phyloP scores from a whole-genome alignment of 2,888 invertebrate genomes.

The Pardosa pseudoannulata region DNA sequence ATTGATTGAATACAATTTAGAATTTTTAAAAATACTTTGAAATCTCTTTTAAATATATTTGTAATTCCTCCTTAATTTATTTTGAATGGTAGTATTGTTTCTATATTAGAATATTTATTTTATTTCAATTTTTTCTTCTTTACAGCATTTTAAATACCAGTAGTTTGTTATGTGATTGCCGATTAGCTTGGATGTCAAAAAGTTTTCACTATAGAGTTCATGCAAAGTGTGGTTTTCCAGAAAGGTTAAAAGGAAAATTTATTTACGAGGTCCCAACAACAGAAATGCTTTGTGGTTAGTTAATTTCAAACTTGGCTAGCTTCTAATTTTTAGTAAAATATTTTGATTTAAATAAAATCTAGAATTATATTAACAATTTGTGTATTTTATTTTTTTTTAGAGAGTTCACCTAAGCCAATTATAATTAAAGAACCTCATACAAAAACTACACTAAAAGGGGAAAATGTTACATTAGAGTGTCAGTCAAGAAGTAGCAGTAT shows the following conservation, averaged over 20 bases:
- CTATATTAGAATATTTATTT: conserved; percentile 5
- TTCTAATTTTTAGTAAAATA: not conserved
- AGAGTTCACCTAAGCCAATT: conserved; percentile 90
- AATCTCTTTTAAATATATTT: too few species aligned
- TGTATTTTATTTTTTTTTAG: conserved; percentile 79
- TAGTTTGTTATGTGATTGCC: conserved; percentile 91
- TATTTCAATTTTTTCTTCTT: not conserved
- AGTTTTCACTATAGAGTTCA: conserved; percentile 81
- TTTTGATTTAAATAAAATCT: too few species aligned
- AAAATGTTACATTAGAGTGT: conserved; percentile 88
- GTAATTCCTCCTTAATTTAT: too few species aligned
- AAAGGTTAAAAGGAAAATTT: conserved; percentile 84
- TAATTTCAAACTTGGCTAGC: not conserved
- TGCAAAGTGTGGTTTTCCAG: conserved; percentile 89
- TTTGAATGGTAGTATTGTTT: too few species aligned
- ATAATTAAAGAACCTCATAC: conserved; percentile 88
- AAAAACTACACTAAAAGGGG: conserved; percentile 91
- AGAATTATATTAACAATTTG: too few species aligned
- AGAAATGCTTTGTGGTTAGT: conserved; percentile 79
- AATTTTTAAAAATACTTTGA: too few species aligned
- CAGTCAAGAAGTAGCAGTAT: conserved; percentile 82
- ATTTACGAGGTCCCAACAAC: conserved; percentile 82
- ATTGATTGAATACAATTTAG: too few species aligned
- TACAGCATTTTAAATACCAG: conserved; percentile 82
- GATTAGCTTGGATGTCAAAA: conserved; percentile 88